Evolutionary conservation across 2,888 invertebrate genomes (phyloP).

Genomic region (Plemyria rubiginata): DNA sequence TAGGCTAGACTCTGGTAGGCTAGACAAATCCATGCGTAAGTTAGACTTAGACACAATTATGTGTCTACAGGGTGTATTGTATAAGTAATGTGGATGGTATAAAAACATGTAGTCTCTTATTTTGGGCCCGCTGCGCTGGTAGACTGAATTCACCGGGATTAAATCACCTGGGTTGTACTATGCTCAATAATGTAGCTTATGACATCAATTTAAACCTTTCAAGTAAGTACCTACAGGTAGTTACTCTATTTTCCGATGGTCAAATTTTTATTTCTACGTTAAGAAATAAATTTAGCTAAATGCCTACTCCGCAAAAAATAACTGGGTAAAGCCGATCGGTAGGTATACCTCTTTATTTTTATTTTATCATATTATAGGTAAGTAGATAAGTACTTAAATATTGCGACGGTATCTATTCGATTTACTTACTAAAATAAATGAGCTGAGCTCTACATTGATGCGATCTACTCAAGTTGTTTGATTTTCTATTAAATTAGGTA

Average conservation of each 20-base stretch:
- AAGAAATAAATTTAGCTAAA: not conserved
- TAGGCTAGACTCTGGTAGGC: no score
- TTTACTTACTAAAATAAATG: constrained; percentile 7
- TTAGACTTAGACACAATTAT: no score
- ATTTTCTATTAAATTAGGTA: constrained; percentile 13
- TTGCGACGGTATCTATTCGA: constrained; percentile 6
- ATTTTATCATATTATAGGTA: constrained; percentile 2
- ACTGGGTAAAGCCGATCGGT: not conserved
- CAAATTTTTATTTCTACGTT: not conserved
- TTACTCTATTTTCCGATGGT: not conserved
- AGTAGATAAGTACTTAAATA: no score
- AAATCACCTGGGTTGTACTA: no score
- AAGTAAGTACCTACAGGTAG: not conserved
- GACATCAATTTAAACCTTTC: not conserved
- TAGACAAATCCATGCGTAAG: no score
- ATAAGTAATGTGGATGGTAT: no score
- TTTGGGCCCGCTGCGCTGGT: no score
- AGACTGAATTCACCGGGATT: no score
- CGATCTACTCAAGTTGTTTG: constrained; percentile 12
- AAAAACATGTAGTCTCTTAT: no score
- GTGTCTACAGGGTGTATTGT: no score
- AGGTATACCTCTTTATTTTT: not conserved
- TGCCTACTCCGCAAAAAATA: not conserved
- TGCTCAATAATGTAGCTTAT: no score
- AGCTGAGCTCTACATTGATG: constrained; percentile 13